Base-by-base conservation (phyloP, 2,797 vertebrate genomes). In the Semaprochilodus insignis region DNA sequence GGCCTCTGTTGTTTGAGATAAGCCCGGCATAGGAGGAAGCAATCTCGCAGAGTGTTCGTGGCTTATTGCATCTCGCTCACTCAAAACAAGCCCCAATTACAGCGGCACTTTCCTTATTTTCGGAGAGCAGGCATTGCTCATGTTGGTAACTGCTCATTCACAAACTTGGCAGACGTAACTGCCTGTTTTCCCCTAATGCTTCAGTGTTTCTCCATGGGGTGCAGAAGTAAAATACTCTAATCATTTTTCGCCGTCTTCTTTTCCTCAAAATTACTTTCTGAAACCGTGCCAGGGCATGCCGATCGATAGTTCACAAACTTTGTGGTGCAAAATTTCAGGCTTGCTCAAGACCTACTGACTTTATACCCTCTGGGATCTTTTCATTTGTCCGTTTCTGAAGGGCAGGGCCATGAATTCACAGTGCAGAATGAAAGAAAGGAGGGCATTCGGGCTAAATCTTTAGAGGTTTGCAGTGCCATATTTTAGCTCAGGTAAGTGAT, bases 301-400 rank as follows among this genome's bases (percentile, higher is more conserved):
- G 78, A 91, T 92, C 89, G 55, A 92, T 93, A 89, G 62, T 87
- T 87, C 77, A 72, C 71, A 78, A 89, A 74, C 81, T 88, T 44
- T 78, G 60, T 51, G 72, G 78, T 17, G 76, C 36, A 81, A 62
- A 91, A 86, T 71, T 87, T 87, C 54, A 83, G 51, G 67, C 74
- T 86, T 82, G 16, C 66, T 78, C 66, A 81, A 72, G 44, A 73
- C 70, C 78, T 85, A 40, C 21, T 63, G 71, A 70, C 69, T 81
- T 87, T 63, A 81, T 78, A 83, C 77, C 75, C 83, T 78, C 60
- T 55, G 36, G 87, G 69, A 87, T 77, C 34, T 23, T 85, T 79
- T 80, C 15, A 23, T 85, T 82, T 73, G 65, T 85, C 52, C 65
- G 52, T 71, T 74, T 81, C 62, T 19, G 62, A 74, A 83, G 83